A percentile compares a stretch with the other conserved stretches of the same genome.
These are phyloP conservation scores for Hippoglossus hippoglossus DNA, from an alignment of 2,797 vertebrate genomes.

Conservation along the genomic window DNA sequence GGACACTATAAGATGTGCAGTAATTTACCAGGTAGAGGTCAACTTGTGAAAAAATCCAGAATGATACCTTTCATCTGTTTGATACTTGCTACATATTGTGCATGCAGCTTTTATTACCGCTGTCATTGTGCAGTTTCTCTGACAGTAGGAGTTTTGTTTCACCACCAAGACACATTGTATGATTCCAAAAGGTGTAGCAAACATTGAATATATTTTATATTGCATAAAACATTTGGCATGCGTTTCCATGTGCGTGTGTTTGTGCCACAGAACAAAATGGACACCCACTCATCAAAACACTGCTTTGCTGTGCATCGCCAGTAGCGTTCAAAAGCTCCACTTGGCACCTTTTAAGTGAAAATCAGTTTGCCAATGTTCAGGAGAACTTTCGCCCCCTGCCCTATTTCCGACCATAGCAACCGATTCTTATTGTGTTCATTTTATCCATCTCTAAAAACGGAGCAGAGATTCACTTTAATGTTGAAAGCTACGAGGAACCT, in stretches of 20 bases:
- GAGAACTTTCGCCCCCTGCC: neutral
- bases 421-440: conserved; percentile 3
- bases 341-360: conserved; percentile 5
- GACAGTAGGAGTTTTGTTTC: neutral
- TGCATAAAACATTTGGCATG: neutral
- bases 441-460: neutral
- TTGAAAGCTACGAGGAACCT: neutral
- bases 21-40: conserved; percentile 7
- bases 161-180: neutral
- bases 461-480: neutral
- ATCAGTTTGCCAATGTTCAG: neutral
- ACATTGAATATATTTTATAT: neutral
- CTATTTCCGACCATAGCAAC: neutral
- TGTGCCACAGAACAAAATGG: conserved; percentile 2
- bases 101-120: neutral
- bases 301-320: neutral
- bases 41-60: neutral
- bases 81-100: neutral
- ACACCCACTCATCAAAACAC: conserved; percentile 2
- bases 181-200: neutral
- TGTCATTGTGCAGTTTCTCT: neutral
- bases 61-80: neutral
- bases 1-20: conserved; percentile 2
- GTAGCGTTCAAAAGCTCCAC: neutral
- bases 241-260: neutral